These are phyloP conservation scores for Scyliorhinus canicula DNA, from an alignment of 2,797 vertebrate genomes.

Conservation along the genomic window DNA sequence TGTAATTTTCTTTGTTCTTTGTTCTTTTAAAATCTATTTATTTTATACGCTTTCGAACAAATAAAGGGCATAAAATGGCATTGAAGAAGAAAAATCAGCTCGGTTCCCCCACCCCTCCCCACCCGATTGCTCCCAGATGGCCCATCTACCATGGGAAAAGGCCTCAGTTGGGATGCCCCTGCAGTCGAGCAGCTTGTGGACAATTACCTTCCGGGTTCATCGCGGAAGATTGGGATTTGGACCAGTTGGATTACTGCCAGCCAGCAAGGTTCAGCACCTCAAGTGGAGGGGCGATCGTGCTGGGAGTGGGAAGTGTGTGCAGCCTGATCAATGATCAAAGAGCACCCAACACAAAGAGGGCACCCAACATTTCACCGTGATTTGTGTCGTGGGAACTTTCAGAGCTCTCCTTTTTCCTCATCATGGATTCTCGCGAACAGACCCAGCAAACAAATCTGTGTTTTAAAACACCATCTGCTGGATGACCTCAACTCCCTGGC, in stretches of 20 bases:
- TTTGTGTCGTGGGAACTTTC: background rate
- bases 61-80: background rate
- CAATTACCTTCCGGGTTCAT: background rate
- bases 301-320: background rate
- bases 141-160: no score
- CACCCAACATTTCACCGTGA: background rate
- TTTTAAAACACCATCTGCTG: background rate
- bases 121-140: background rate
- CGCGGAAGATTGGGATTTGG: background rate
- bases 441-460: background rate
- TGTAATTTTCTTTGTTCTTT: no score
- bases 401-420: background rate
- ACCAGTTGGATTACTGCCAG: background rate
- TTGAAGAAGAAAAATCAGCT: no score
- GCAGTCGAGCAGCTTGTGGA: background rate
- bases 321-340: background rate
- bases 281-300: background rate
- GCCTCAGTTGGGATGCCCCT: background rate
- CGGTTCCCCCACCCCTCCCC: no score
- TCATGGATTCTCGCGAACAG: background rate
- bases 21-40: background rate
- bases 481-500: background rate
- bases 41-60: background rate
- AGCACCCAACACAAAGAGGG: background rate
- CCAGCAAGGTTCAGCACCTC: background rate